These are phyloP conservation scores for Hydropsyche tenuis DNA, from an alignment of 1,140 invertebrate genomes.

Conservation along the genomic window DNA sequence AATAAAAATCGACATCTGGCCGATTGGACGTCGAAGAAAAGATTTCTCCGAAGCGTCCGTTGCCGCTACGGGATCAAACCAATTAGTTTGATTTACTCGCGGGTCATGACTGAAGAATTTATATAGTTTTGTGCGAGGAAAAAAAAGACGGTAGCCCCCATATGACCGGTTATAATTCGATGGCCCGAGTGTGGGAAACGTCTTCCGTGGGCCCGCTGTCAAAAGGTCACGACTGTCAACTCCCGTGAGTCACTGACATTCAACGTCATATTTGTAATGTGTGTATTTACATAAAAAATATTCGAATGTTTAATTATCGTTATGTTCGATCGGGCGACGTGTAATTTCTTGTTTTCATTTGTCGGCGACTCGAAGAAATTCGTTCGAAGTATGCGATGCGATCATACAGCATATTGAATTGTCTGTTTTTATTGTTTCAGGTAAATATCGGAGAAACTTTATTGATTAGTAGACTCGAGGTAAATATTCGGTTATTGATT, in stretches of 20 bases:
- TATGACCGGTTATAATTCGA: constrained; percentile 39
- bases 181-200: constrained; percentile 35
- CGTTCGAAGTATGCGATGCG: neutral
- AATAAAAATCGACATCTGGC: neutral
- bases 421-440: constrained; percentile 9
- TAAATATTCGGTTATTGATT: no score
- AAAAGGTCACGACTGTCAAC: constrained; percentile 37
- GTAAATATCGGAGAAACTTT: neutral
- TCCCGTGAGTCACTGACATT: constrained; percentile 26
- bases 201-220: constrained; percentile 29
- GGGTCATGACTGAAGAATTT: constrained; percentile 39
- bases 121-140: constrained; percentile 21
- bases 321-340: no score
- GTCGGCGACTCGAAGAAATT: neutral
- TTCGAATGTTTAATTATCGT: no score
- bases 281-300: neutral
- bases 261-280: constrained; percentile 1
- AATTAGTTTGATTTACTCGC: constrained; percentile 38
- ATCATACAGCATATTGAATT: neutral
- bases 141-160: constrained; percentile 39
- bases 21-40: neutral
- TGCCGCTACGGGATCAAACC: constrained; percentile 22
- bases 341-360: no score
- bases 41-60: constrained; percentile 3
- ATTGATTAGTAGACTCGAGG: no score